Percentiles rank a stretch among this genome's conserved stretches.
phyloP scores from a whole-genome alignment of 2,888 invertebrate species.

The Boloria euphrosyne region DNA sequence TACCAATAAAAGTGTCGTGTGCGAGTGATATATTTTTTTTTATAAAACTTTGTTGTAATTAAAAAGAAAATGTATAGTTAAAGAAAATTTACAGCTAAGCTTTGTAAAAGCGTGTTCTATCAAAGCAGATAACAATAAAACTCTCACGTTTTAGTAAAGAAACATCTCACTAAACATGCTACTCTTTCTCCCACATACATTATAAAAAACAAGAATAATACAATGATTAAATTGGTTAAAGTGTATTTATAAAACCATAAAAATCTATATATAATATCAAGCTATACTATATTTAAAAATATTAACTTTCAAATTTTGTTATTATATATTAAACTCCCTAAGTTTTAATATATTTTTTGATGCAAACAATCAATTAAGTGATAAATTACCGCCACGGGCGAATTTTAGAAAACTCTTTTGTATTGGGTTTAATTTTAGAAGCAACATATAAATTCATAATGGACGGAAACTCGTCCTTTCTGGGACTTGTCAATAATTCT shows the following conservation, averaged over 20 bases:
- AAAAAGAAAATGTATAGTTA: background rate
- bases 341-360: too few species aligned
- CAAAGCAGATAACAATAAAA: conserved; percentile 44
- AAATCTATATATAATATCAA: conserved; percentile 14
- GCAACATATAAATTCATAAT: conserved; percentile 44
- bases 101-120: conserved; percentile 37
- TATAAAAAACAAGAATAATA: conserved; percentile 7
- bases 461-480: conserved; percentile 45
- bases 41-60: too few species aligned
- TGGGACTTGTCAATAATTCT: conserved; percentile 51
- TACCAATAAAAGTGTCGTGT: conserved; percentile 79
- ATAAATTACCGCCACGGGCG: conserved; percentile 36
- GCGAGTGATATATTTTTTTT: conserved; percentile 57
- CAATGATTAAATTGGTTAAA: conserved; percentile 1
- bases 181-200: conserved; percentile 25
- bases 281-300: conserved; percentile 8
- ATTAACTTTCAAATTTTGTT: background rate
- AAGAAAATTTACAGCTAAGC: conserved; percentile 22
- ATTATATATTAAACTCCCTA: background rate
- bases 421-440: conserved; percentile 13
- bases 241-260: conserved; percentile 18
- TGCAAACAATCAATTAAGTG: too few species aligned
- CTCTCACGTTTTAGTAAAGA: conserved; percentile 49
- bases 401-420: conserved; percentile 3
- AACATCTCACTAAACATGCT: conserved; percentile 27